These are phyloP conservation scores for Gisinianus flammeolus DNA, from an alignment of 2,888 invertebrate genomes.

Conservation along the genomic window DNA sequence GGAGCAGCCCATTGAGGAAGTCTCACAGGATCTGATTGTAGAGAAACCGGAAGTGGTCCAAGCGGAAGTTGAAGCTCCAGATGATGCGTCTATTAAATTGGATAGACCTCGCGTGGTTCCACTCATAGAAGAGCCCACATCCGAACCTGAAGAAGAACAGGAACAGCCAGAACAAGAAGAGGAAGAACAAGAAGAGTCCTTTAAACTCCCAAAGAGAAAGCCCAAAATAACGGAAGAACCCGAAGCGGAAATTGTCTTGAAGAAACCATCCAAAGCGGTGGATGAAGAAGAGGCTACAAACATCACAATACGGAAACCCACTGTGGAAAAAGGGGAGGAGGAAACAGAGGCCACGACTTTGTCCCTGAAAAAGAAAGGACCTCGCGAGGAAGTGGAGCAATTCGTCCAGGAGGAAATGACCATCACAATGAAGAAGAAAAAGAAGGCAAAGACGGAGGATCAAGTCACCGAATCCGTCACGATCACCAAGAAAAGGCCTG, in stretches of 20 bases:
- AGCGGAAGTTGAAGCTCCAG: constrained; percentile 15
- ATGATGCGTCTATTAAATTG: constrained; percentile 1
- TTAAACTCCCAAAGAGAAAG: constrained; percentile 24
- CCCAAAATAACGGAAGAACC: constrained; percentile 24
- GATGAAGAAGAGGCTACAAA: constrained; percentile 5
- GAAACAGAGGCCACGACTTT: constrained; percentile 17
- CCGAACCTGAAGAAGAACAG: constrained; percentile 21
- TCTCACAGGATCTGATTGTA: not conserved
- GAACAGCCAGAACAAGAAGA: constrained; percentile 21
- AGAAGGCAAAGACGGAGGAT: constrained; percentile 55
- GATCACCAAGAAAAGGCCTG: constrained; percentile 18
- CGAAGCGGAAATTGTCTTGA: constrained; percentile 26
- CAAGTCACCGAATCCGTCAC: constrained; percentile 22
- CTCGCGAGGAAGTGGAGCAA: constrained; percentile 53
- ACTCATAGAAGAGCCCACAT: constrained; percentile 19
- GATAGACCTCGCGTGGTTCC: constrained; percentile 22
- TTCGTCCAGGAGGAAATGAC: constrained; percentile 41
- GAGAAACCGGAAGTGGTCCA: constrained; percentile 13
- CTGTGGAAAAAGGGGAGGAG: not conserved
- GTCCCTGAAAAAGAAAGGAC: constrained; percentile 45
- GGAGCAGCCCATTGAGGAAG: constrained; percentile 2
- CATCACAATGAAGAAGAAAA: constrained; percentile 39
- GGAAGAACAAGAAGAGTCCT: constrained; percentile 32
- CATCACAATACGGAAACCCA: not conserved
- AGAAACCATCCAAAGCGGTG: constrained; percentile 14